These are phyloP conservation scores for Nomia melanderi DNA, from an alignment of 1,140 invertebrate species.

Conservation along the genomic window DNA sequence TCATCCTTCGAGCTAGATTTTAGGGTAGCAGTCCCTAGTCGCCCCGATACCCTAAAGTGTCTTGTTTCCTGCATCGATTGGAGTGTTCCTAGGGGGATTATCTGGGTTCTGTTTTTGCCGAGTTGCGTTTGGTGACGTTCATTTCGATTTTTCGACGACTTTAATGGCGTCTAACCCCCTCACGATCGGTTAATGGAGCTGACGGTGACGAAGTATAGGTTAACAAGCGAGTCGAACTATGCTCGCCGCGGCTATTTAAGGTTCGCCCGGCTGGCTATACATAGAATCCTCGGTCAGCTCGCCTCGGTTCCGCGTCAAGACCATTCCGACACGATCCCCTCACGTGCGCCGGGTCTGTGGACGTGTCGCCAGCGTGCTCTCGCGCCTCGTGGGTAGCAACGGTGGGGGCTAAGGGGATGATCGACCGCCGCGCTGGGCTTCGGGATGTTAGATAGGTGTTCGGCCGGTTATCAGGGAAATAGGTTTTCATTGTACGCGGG, in stretches of 20 bases:
- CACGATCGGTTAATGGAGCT: too few relatives aligned
- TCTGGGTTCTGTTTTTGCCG: too few relatives aligned
- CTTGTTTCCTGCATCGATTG: too few relatives aligned
- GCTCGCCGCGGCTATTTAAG: conserved; percentile 77
- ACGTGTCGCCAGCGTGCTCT: conserved; percentile 26
- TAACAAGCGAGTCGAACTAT: conserved; percentile 44
- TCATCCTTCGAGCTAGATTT: too few relatives aligned
- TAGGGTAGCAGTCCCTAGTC: not conserved
- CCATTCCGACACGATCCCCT: conserved; percentile 7
- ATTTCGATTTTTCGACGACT: too few relatives aligned
- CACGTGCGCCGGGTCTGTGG: not conserved
- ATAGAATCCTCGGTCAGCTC: conserved; percentile 76
- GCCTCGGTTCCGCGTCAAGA: conserved; percentile 64
- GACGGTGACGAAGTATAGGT: conserved; percentile 31
- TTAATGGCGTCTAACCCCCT: too few relatives aligned
- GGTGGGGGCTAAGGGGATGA: not conserved
- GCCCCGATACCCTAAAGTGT: conserved; percentile 3
- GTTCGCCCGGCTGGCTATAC: conserved; percentile 78
- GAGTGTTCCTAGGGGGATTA: too few relatives aligned
- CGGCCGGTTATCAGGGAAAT: too few relatives aligned
- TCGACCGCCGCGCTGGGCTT: not conserved
- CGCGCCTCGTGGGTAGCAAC: not conserved
- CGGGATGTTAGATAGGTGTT: too few relatives aligned
- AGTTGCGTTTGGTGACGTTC: too few relatives aligned
- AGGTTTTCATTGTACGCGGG: too few relatives aligned